Conservation (phyloP, 1,140 invertebrate genomes). For the Anagrus nilaparvatae region DNA sequence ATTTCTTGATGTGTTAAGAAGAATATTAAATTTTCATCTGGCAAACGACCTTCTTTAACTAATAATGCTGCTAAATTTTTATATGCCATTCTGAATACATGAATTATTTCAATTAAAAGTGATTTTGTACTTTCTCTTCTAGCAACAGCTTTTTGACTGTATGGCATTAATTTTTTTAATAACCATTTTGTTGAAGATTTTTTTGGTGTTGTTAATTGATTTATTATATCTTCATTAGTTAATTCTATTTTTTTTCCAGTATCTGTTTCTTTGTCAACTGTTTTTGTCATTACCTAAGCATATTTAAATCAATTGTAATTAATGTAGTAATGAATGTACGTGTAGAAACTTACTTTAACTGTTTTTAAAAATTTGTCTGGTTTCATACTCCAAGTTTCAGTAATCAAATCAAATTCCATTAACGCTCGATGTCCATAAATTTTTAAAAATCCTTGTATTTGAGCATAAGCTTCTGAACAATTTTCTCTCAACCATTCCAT, state of each 20-base stretch:
- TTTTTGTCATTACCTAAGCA: neutral
- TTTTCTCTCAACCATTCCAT: constrained; percentile 49
- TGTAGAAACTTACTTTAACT: constrained; percentile 44
- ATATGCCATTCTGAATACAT: constrained; percentile 53
- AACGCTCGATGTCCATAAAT: constrained; percentile 63
- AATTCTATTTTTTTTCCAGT: constrained; percentile 2
- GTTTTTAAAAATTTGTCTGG: constrained; percentile 50
- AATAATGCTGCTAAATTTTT: constrained; percentile 48
- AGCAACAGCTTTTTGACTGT: constrained; percentile 49
- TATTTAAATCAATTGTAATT: constrained; percentile 6
- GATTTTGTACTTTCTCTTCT: constrained; percentile 60
- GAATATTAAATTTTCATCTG: constrained; percentile 55
- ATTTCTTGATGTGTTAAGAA: constrained; percentile 62
- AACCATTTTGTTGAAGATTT: constrained; percentile 26
- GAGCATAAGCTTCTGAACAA: constrained; percentile 38
- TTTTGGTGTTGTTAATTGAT: constrained; percentile 40
- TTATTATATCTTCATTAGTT: constrained; percentile 22
- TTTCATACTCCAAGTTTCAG: constrained; percentile 56
- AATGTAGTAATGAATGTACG: neutral
- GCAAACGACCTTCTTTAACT: constrained; percentile 51
- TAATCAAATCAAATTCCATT: constrained; percentile 61
- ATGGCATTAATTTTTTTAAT: constrained; percentile 44
- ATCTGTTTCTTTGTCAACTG: no score
- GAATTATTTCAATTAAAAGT: constrained; percentile 44
- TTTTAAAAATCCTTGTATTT: constrained; percentile 53